A percentile compares a stretch with the other conserved stretches of the same genome.
These are phyloP conservation scores for Chlorocebus sabaeus DNA, from an alignment of 2,113 vertebrate species.

Conservation along the genomic window DNA sequence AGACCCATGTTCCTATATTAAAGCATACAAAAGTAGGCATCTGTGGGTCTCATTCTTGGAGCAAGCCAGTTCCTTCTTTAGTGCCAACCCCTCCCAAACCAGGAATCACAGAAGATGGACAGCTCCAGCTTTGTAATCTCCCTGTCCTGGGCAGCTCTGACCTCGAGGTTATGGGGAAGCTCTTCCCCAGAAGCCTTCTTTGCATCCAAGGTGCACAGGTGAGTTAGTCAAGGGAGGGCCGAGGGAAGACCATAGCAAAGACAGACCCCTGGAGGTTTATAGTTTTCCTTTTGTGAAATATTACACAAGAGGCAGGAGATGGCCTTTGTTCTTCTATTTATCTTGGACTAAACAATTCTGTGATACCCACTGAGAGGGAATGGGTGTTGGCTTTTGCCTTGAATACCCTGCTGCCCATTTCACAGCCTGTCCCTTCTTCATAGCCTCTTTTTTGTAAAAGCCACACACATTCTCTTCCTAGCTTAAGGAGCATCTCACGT, in stretches of 20 bases:
- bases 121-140: not conserved
- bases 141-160: not conserved
- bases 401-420: not conserved
- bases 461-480: not conserved
- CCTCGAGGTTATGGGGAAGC: not conserved
- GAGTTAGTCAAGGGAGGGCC: not conserved
- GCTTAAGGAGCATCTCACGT: not conserved
- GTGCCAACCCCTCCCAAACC: not conserved
- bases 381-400: not conserved
- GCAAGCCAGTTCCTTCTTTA: not conserved
- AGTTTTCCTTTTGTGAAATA: not conserved
- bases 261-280: not conserved
- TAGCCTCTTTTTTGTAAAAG: not conserved
- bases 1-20: not conserved
- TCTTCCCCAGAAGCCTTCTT: not conserved
- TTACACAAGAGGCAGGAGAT: not conserved
- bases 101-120: not conserved
- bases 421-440: not conserved
- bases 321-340: not conserved
- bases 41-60: not conserved
- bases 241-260: not conserved
- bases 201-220: accelerated
- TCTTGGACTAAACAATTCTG: not conserved
- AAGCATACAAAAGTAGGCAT: not conserved
- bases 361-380: not conserved